These are phyloP conservation scores for Pteronotus mesoamericanus DNA, from an alignment of 2,797 vertebrate genomes.

Conservation along the genomic window DNA sequence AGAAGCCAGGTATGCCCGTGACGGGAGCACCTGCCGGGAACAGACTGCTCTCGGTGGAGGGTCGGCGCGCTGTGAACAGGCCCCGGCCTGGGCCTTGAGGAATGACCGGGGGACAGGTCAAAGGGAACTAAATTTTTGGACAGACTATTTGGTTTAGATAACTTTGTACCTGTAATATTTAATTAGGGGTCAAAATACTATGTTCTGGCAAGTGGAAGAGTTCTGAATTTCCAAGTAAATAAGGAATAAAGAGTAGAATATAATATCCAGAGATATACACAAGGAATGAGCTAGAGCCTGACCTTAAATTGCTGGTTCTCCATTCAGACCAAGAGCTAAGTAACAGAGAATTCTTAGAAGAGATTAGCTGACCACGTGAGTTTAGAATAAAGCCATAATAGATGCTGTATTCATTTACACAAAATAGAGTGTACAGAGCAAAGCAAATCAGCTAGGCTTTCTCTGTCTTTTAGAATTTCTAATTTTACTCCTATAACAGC, in stretches of 20 bases:
- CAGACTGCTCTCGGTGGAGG: not conserved
- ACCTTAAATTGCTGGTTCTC: not conserved
- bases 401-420: not conserved
- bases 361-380: not conserved
- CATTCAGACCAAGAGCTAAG: not conserved
- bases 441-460: not conserved
- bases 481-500: not conserved
- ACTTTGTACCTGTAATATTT: not conserved
- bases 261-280: not conserved
- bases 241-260: not conserved
- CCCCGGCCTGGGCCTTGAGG: not conserved
- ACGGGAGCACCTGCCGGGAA: not conserved
- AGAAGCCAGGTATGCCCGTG: not conserved
- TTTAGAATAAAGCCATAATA: not conserved
- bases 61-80: not conserved
- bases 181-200: not conserved
- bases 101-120: not conserved
- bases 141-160: not conserved
- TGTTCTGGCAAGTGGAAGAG: not conserved
- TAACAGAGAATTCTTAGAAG: not conserved
- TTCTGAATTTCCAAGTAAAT: not conserved
- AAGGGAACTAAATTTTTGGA: not conserved
- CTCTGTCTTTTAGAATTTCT: conserved; percentile 2
- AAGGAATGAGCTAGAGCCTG: not conserved
- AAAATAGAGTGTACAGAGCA: not conserved